Evolutionary conservation across 2,888 invertebrate genomes (phyloP).

Genomic region (Serrognathus titanus): DNA sequence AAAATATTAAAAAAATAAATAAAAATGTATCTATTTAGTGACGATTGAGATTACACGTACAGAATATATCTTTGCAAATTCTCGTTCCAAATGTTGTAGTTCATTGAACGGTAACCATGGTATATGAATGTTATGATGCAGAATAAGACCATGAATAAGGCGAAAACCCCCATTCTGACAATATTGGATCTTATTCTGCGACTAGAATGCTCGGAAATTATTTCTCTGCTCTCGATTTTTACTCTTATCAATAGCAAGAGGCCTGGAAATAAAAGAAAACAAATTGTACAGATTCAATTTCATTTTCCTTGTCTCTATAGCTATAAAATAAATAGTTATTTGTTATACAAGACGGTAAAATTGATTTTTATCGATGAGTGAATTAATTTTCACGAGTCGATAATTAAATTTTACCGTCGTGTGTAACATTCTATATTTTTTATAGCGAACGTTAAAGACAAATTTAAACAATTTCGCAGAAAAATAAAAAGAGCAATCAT

Average conservation of each 20-base stretch:
- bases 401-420: no score
- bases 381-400: no score
- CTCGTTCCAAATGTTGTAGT: conserved; percentile 70
- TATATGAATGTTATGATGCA: conserved; percentile 78
- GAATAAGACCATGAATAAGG: conserved; percentile 71
- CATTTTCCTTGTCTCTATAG: no score
- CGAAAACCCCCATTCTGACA: conserved; percentile 79
- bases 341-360: no score
- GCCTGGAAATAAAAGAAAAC: neutral
- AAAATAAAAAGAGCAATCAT: no score
- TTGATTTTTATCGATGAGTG: no score
- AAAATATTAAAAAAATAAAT: conserved; percentile 21
- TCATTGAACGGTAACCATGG: conserved; percentile 77
- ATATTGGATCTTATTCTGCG: conserved; percentile 85
- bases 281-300: no score
- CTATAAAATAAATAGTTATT: no score
- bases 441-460: no score
- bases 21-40: neutral
- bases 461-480: no score
- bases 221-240: conserved; percentile 77
- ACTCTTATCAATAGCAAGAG: conserved; percentile 67
- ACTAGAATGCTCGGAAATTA: conserved; percentile 79
- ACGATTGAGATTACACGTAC: conserved; percentile 57
- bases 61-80: conserved; percentile 76
- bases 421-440: no score